phyloP scores from a whole-genome alignment of 2,113 vertebrate species.

The Trogon melanurus region DNA sequence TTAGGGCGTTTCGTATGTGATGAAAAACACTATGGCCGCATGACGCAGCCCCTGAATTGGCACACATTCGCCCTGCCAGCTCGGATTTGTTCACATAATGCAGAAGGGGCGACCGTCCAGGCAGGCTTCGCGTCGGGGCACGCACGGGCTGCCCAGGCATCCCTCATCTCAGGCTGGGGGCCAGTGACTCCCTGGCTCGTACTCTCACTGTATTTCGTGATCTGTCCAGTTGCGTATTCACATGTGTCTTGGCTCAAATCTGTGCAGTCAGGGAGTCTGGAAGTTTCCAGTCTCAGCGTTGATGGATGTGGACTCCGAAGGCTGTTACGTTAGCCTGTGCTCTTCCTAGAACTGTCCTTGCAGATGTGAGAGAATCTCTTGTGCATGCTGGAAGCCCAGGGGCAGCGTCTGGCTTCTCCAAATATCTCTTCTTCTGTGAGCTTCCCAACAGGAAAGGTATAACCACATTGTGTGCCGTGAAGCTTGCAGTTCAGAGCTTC shows the following conservation, averaged over 20 bases:
- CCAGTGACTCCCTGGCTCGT: accelerated
- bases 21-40: background rate
- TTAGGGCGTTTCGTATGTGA: conserved; percentile 37
- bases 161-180: background rate
- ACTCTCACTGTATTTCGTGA: background rate
- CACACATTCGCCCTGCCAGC: conserved; percentile 17
- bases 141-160: background rate
- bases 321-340: background rate
- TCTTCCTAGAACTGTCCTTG: background rate
- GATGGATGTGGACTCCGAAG: background rate
- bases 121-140: background rate
- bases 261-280: background rate
- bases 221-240: background rate
- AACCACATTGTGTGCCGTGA: background rate
- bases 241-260: accelerated
- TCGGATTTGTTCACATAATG: conserved; percentile 1
- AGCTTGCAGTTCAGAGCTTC: background rate
- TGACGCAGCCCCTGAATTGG: conserved; percentile 23
- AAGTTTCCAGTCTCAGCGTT: background rate
- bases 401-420: background rate
- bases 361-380: background rate
- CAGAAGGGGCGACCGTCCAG: background rate
- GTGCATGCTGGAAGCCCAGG: background rate
- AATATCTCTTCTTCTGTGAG: background rate
- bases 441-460: background rate